Evolutionary conservation across 2,797 vertebrate genomes (phyloP).

Genomic region (Argentina silus): DNA sequence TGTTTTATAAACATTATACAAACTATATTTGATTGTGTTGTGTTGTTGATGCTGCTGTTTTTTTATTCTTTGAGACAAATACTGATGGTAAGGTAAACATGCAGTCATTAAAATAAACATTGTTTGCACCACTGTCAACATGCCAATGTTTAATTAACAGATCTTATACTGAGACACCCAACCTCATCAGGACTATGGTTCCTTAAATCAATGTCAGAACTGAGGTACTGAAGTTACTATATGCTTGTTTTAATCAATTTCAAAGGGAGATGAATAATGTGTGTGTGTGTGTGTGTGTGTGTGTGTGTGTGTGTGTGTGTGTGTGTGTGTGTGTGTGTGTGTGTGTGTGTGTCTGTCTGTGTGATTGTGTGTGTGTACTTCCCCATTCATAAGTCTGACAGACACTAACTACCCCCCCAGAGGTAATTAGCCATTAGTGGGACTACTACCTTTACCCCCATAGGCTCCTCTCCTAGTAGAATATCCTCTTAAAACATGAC

Average conservation of each 20-base stretch:
- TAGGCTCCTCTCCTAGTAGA: slow-evolving; percentile 43
- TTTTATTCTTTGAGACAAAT: slow-evolving; percentile 85
- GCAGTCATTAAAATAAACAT: slow-evolving; percentile 76
- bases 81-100: slow-evolving; percentile 91
- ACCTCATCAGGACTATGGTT: too few species aligned
- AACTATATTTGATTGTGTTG: slow-evolving; percentile 92
- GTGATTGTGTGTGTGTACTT: not conserved
- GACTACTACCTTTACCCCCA: slow-evolving; percentile 40
- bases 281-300: too few species aligned
- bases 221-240: too few species aligned
- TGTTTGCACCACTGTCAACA: too few species aligned
- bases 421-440: slow-evolving; percentile 48
- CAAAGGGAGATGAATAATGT: too few species aligned
- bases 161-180: too few species aligned
- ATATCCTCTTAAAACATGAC: slow-evolving; percentile 36
- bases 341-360: not conserved
- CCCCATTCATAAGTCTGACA: slow-evolving; percentile 3
- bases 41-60: slow-evolving; percentile 31
- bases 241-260: too few species aligned
- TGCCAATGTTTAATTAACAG: too few species aligned
- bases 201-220: too few species aligned
- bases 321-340: too few species aligned
- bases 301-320: too few species aligned
- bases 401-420: slow-evolving; percentile 32
- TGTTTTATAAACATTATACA: slow-evolving; percentile 95